Conservation (phyloP, 2,797 vertebrate genomes). For the Sarcophilus harrisii region DNA sequence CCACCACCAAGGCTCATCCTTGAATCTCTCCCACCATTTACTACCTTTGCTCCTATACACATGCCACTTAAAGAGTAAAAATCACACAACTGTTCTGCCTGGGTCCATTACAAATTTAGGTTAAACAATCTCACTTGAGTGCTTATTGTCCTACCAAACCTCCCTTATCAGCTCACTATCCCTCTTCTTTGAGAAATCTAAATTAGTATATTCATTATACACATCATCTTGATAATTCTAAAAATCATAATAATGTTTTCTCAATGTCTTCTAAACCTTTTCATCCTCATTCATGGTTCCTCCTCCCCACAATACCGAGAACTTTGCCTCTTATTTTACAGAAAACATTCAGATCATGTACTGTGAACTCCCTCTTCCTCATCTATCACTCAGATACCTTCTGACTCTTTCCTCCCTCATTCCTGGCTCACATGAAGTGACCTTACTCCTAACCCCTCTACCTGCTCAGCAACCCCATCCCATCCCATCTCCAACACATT, state of each 20-base stretch:
- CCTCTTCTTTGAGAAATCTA: not conserved
- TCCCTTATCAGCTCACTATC: not conserved
- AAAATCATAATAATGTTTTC: too few relatives aligned
- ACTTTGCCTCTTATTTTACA: not conserved
- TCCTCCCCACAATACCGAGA: not conserved
- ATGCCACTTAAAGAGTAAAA: too few relatives aligned
- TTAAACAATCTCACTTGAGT: too few relatives aligned
- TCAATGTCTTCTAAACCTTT: not conserved
- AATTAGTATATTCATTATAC: too few relatives aligned
- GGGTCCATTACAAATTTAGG: too few relatives aligned
- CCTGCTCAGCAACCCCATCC: not conserved
- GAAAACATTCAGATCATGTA: not conserved
- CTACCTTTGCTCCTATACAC: too few relatives aligned
- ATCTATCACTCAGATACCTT: not conserved
- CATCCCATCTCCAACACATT: not conserved
- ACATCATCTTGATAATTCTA: too few relatives aligned
- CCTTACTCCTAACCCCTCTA: not conserved
- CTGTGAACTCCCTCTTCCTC: not conserved
- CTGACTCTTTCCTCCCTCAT: not conserved
- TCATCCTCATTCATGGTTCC: not conserved
- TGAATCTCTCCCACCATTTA: too few relatives aligned
- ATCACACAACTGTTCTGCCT: too few relatives aligned
- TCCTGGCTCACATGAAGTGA: not conserved
- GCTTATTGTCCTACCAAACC: too few relatives aligned
- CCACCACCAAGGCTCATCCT: too few relatives aligned